A percentile compares a stretch with the other conserved stretches of the same genome.
Conservation (phyloP, 2,113 vertebrate species). For the Indicator maculatus region DNA sequence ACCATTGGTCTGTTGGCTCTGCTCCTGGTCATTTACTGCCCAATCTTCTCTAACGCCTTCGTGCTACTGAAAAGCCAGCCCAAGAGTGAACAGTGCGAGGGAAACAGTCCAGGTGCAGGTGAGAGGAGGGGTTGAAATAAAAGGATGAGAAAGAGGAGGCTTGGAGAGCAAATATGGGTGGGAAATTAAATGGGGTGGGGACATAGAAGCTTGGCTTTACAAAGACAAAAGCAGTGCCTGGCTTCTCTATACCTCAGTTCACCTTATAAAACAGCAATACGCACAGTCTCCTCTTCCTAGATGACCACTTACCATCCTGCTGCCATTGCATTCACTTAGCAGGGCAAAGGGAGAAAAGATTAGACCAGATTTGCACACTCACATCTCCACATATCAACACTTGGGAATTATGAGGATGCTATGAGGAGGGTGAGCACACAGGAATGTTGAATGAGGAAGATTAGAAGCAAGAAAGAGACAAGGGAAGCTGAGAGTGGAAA, state of each 20-base stretch:
- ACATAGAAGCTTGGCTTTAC: neutral
- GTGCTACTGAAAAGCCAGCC: neutral
- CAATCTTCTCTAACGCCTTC: neutral
- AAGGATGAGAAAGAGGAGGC: neutral
- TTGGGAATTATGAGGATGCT: neutral
- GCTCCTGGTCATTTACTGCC: neutral
- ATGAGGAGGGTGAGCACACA: neutral
- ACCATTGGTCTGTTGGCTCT: neutral
- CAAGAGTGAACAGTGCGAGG: neutral
- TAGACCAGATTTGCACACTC: neutral
- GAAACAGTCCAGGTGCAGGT: neutral
- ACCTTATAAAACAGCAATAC: neutral
- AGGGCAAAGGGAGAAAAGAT: neutral
- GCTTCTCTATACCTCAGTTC: neutral
- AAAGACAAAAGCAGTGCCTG: neutral
- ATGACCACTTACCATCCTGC: neutral
- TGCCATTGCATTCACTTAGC: neutral
- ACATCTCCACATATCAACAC: neutral
- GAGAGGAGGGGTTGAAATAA: neutral
- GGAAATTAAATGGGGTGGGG: neutral
- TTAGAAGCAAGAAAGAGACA: neutral
- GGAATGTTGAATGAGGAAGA: neutral
- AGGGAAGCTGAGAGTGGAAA: neutral
- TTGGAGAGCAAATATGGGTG: neutral
- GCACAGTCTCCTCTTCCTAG: neutral